Conservation (phyloP, 1,140 invertebrate genomes). For the Megalopta genalis region DNA sequence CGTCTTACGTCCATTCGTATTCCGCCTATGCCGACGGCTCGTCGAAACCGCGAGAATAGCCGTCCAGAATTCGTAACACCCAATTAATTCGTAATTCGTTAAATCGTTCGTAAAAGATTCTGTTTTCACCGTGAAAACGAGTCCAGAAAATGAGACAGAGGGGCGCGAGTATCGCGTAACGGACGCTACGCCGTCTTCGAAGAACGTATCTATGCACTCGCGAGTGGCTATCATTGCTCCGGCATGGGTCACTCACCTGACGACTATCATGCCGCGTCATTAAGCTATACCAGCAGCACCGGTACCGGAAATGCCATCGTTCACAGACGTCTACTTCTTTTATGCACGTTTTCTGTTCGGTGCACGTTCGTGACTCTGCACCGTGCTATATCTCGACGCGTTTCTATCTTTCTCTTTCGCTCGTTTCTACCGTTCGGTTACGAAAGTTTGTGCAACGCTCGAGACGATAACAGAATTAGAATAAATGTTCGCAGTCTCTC, state of each 20-base stretch:
- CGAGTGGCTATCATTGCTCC: constrained; percentile 58
- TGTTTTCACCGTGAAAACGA: too few species aligned
- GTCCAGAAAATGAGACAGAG: too few species aligned
- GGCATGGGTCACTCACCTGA: constrained; percentile 66
- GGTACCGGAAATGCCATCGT: constrained; percentile 59
- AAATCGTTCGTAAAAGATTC: too few species aligned
- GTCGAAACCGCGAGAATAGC: too few species aligned
- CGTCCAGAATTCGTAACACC: too few species aligned
- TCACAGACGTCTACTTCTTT: constrained; percentile 53
- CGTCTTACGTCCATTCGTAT: constrained; percentile 5
- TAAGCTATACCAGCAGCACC: constrained; percentile 49
- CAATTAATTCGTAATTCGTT: too few species aligned
- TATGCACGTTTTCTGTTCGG: constrained; percentile 20
- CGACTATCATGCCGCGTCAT: constrained; percentile 60
- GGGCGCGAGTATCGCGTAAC: neutral
- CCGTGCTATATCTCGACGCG: constrained; percentile 25
- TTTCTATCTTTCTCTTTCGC: constrained; percentile 1
- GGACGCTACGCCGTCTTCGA: constrained; percentile 19
- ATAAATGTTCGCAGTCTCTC: too few species aligned
- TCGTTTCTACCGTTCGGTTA: constrained; percentile 17
- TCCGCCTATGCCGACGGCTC: neutral
- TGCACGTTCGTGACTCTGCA: constrained; percentile 38
- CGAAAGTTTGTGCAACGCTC: neutral
- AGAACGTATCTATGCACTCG: constrained; percentile 7
- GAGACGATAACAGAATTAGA: constrained; percentile 6